Percentiles rank a stretch among this genome's conserved stretches.
Conservation (phyloP, 2,113 vertebrate genomes). For the Bostrychus sinensis region DNA sequence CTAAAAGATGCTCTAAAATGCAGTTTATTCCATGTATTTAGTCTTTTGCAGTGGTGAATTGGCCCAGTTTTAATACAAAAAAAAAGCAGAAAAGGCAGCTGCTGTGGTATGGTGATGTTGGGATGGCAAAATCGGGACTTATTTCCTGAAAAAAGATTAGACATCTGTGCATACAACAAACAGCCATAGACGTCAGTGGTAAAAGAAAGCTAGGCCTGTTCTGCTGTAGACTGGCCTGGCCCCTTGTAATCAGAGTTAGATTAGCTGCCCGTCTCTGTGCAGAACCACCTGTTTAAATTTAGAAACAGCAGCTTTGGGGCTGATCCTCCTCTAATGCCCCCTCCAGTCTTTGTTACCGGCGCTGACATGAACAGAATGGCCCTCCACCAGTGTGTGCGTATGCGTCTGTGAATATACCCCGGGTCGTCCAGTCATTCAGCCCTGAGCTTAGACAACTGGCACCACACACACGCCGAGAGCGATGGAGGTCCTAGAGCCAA, state of each 20-base stretch:
- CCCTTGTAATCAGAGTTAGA: slow-evolving; percentile 75
- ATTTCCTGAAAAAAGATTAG: no score
- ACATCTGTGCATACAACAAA: neutral
- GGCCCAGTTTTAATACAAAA: no score
- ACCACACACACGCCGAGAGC: slow-evolving; percentile 14
- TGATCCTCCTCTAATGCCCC: slow-evolving; percentile 83
- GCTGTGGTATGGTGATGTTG: no score
- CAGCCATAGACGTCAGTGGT: slow-evolving; percentile 32
- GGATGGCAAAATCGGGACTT: no score
- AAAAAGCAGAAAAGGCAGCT: no score
- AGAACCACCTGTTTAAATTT: slow-evolving; percentile 87
- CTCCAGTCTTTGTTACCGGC: slow-evolving; percentile 84
- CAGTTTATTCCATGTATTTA: no score
- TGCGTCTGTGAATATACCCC: slow-evolving; percentile 32
- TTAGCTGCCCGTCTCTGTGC: slow-evolving; percentile 71
- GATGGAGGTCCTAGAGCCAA: slow-evolving; percentile 73
- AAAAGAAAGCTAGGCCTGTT: slow-evolving; percentile 51
- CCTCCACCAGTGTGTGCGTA: slow-evolving; percentile 31
- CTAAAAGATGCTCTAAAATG: no score
- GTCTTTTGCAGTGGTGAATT: no score
- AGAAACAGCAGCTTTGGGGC: slow-evolving; percentile 78
- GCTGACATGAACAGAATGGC: slow-evolving; percentile 84
- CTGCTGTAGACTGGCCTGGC: slow-evolving; percentile 33
- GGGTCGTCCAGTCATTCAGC: slow-evolving; percentile 39
- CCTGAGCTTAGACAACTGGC: slow-evolving; percentile 44